phyloP scores from a whole-genome alignment of 2,113 vertebrate species.

The Rhodinocichla rosea region DNA sequence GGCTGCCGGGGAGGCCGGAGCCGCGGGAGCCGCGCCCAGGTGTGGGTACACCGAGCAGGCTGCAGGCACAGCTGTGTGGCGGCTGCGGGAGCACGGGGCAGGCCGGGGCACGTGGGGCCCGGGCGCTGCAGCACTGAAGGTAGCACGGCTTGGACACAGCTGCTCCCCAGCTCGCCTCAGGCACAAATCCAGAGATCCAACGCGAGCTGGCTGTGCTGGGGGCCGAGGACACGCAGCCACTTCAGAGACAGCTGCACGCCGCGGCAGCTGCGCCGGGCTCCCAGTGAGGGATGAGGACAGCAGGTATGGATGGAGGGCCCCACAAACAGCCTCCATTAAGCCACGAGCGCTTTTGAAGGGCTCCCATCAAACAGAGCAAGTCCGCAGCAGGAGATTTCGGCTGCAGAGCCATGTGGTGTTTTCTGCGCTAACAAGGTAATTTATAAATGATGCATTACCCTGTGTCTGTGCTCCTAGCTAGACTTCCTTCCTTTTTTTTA shows the following conservation, averaged over 20 bases:
- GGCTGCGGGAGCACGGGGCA: neutral
- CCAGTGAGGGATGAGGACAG: slow-evolving; percentile 85
- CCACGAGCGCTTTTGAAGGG: slow-evolving; percentile 79
- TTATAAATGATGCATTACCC: slow-evolving; percentile 84
- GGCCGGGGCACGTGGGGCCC: slow-evolving; percentile 39
- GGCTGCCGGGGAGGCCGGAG: slow-evolving; percentile 78
- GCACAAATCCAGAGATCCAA: slow-evolving; percentile 94
- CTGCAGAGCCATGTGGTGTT: slow-evolving; percentile 83
- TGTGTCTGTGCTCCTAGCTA: neutral
- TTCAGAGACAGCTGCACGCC: slow-evolving; percentile 89
- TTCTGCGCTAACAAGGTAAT: slow-evolving; percentile 77
- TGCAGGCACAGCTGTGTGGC: slow-evolving; percentile 81
- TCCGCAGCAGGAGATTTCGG: slow-evolving; percentile 74
- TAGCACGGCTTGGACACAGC: slow-evolving; percentile 92
- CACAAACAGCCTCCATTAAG: slow-evolving; percentile 74
- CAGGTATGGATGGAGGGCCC: slow-evolving; percentile 83
- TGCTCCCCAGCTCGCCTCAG: slow-evolving; percentile 90
- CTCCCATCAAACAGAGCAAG: slow-evolving; percentile 73
- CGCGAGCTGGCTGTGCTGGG: slow-evolving; percentile 81
- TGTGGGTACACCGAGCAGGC: slow-evolving; percentile 82
- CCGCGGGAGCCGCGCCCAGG: slow-evolving; percentile 68
- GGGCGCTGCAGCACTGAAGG: slow-evolving; percentile 90
- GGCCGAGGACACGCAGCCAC: slow-evolving; percentile 85
- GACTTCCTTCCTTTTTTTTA: neutral
- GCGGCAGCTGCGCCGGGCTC: slow-evolving; percentile 94